These are phyloP conservation scores for Sebastes paucispinis DNA, from an alignment of 2,797 vertebrate genomes.

Conservation along the genomic window DNA sequence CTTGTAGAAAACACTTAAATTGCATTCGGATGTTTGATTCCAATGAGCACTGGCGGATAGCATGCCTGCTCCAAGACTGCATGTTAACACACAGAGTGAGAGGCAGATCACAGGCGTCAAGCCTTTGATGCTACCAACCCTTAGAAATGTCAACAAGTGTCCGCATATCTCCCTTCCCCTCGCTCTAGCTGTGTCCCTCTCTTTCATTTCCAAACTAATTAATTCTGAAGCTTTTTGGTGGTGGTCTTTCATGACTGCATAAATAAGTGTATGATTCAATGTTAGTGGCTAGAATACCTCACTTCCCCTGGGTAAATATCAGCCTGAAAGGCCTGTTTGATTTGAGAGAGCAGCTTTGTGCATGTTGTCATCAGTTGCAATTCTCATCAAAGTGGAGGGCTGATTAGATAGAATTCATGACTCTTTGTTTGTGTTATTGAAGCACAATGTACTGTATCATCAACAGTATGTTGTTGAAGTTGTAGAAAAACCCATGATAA, in stretches of 20 bases:
- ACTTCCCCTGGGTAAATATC: constrained; percentile 42
- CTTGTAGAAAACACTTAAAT: constrained; percentile 19
- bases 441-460: background rate
- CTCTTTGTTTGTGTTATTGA: background rate
- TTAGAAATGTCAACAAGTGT: constrained; percentile 71
- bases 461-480: background rate
- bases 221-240: constrained; percentile 45
- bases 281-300: constrained; percentile 32
- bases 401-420: background rate
- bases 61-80: constrained; percentile 16
- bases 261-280: constrained; percentile 45
- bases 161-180: constrained; percentile 37
- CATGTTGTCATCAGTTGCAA: constrained; percentile 24
- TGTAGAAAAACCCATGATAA: background rate
- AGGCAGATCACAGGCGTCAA: constrained; percentile 54
- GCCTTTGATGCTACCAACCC: constrained; percentile 60
- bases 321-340: constrained; percentile 35
- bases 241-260: constrained; percentile 56
- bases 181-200: constrained; percentile 22
- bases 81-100: constrained; percentile 39
- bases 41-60: constrained; percentile 14
- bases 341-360: constrained; percentile 20
- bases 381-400: constrained; percentile 18
- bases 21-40: constrained; percentile 38
- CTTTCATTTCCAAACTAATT: constrained; percentile 65